Conservation (phyloP, 2,888 invertebrate genomes). For the Criorhina ranunculi region DNA sequence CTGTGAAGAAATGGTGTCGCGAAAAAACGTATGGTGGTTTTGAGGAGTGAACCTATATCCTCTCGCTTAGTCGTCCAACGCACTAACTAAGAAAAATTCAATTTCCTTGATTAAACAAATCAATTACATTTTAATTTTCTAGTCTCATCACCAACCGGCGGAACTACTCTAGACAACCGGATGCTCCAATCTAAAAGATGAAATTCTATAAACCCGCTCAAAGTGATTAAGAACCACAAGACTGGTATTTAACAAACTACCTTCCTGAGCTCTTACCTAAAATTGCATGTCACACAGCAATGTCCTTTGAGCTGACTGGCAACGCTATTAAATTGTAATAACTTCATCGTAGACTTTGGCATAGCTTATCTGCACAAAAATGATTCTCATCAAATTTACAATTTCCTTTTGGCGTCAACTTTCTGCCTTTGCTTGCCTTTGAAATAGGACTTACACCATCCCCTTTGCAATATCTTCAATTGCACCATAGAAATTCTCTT, state of each 20-base stretch:
- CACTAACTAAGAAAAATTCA: no score
- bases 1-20: no score
- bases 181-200: not conserved
- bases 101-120: no score
- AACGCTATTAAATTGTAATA: conserved; percentile 19
- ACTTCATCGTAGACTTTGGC: conserved; percentile 26
- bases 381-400: conserved; percentile 54
- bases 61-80: no score
- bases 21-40: no score
- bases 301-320: not conserved
- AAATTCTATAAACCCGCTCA: conserved; percentile 10
- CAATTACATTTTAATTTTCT: no score
- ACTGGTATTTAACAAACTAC: no score
- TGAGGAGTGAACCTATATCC: no score
- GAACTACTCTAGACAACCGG: not conserved
- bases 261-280: not conserved
- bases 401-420: conserved; percentile 47
- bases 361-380: conserved; percentile 20
- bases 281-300: not conserved
- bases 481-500: conserved; percentile 20
- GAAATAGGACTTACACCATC: conserved; percentile 26
- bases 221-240: no score
- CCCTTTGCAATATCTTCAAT: conserved; percentile 16
- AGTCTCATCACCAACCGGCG: no score
- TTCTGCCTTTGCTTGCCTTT: not conserved